phyloP scores from a whole-genome alignment of 1,140 invertebrate genomes.

The Cotesia vestalis region DNA sequence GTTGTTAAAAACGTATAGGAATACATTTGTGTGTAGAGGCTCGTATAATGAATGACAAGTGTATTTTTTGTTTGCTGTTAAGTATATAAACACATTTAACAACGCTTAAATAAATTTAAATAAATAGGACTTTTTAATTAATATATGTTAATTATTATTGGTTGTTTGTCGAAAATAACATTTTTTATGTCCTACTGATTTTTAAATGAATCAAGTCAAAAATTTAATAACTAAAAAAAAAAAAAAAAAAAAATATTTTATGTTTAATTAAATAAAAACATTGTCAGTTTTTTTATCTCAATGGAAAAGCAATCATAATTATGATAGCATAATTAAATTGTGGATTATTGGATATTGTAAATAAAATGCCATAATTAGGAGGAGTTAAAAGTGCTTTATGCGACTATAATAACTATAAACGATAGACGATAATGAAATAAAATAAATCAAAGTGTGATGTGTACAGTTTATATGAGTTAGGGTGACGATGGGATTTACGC shows the following conservation, averaged over 20 bases:
- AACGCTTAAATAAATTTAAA: conserved; percentile 53
- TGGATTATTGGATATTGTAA: too few species aligned
- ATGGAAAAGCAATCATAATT: not conserved
- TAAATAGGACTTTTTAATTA: conserved; percentile 65
- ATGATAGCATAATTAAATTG: not conserved
- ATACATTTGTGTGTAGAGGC: too few species aligned
- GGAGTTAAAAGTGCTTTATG: not conserved
- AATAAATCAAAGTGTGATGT: conserved; percentile 29
- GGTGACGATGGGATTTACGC: conserved; percentile 59
- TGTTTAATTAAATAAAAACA: not conserved
- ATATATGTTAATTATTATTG: conserved; percentile 47
- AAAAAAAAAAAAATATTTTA: too few species aligned
- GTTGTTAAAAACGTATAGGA: conserved; percentile 5
- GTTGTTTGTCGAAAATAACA: too few species aligned
- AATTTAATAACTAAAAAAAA: too few species aligned
- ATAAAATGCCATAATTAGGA: not conserved
- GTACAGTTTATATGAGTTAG: not conserved
- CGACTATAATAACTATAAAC: not conserved
- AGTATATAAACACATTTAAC: conserved; percentile 52
- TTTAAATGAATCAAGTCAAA: too few species aligned
- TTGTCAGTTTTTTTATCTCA: not conserved
- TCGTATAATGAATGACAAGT: conserved; percentile 43
- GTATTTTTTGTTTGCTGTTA: conserved; percentile 53
- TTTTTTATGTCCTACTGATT: too few species aligned
- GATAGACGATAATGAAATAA: too few species aligned